These are phyloP conservation scores for Eupithecia subumbrata DNA, from an alignment of 2,888 invertebrate species.

Conservation along the genomic window DNA sequence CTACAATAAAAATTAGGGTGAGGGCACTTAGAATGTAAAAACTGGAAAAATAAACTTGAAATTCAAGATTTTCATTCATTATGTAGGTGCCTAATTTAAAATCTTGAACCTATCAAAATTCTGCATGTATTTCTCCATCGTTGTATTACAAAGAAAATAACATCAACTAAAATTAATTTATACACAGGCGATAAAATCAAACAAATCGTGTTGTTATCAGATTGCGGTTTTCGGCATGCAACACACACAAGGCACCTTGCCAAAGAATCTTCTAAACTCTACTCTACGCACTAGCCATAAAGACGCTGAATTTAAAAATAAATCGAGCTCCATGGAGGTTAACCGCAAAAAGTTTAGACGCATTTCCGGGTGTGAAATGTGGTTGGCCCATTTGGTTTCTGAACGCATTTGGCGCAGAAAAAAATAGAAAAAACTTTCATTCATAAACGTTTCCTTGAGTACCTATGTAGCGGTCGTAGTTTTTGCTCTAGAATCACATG, in stretches of 20 bases:
- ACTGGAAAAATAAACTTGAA: too few relatives aligned
- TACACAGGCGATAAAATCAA: constrained; percentile 14
- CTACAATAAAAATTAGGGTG: neutral
- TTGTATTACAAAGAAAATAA: constrained; percentile 14
- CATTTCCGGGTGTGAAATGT: constrained; percentile 81
- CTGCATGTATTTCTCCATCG: constrained; percentile 25
- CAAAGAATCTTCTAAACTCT: constrained; percentile 27
- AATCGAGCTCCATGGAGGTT: constrained; percentile 44
- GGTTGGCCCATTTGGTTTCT: constrained; percentile 71
- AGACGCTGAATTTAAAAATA: constrained; percentile 42
- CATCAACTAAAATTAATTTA: constrained; percentile 15
- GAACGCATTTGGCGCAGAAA: constrained; percentile 64
- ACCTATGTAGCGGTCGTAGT: constrained; percentile 57
- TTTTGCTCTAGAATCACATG: constrained; percentile 57
- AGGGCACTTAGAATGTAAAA: neutral
- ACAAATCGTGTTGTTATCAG: constrained; percentile 42
- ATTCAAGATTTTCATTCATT: too few relatives aligned
- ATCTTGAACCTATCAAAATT: constrained; percentile 41
- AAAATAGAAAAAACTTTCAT: constrained; percentile 56
- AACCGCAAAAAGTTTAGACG: constrained; percentile 66
- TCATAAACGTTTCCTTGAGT: constrained; percentile 56
- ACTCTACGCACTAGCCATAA: constrained; percentile 37
- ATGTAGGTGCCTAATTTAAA: constrained; percentile 31
- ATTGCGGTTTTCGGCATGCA: constrained; percentile 51
- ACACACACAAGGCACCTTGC: constrained; percentile 32